phyloP scores from a whole-genome alignment of 2,888 invertebrate genomes.

The Drosophila paramelanica region DNA sequence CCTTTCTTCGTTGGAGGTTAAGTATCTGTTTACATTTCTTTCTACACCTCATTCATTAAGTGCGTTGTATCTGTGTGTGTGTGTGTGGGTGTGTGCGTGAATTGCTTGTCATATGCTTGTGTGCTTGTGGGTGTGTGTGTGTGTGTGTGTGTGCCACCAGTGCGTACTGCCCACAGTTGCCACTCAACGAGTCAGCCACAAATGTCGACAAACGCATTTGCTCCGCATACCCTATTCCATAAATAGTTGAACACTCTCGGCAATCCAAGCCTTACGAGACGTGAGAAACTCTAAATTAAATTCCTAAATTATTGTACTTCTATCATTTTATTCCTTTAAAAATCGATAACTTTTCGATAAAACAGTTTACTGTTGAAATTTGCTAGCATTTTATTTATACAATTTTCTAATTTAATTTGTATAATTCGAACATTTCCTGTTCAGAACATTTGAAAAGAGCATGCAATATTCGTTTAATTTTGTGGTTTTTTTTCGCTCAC shows the following conservation, averaged over 20 bases:
- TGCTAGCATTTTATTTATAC: too few relatives aligned
- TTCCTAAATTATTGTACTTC: neutral
- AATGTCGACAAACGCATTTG: conserved; percentile 17
- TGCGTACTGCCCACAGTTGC: conserved; percentile 35
- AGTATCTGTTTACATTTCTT: conserved; percentile 72
- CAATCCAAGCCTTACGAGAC: conserved; percentile 1
- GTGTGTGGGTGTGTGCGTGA: conserved; percentile 6
- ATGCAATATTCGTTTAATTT: conserved; percentile 2
- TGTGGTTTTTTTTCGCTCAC: neutral
- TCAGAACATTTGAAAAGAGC: neutral
- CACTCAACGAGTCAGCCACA: conserved; percentile 18
- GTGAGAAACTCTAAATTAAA: neutral
- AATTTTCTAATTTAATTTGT: neutral
- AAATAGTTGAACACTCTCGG: conserved; percentile 16
- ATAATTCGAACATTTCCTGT: neutral
- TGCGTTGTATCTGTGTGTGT: conserved; percentile 28
- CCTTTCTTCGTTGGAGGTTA: conserved; percentile 67
- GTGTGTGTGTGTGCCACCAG: conserved; percentile 20
- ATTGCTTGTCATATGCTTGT: conserved; percentile 4
- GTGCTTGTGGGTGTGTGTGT: conserved; percentile 9
- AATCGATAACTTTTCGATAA: neutral
- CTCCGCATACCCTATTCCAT: conserved; percentile 14
- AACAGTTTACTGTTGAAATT: neutral
- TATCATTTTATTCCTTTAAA: neutral
- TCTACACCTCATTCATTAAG: conserved; percentile 70